Base-by-base conservation (phyloP, 2,113 vertebrate genomes). In the Callaeas wilsoni region DNA sequence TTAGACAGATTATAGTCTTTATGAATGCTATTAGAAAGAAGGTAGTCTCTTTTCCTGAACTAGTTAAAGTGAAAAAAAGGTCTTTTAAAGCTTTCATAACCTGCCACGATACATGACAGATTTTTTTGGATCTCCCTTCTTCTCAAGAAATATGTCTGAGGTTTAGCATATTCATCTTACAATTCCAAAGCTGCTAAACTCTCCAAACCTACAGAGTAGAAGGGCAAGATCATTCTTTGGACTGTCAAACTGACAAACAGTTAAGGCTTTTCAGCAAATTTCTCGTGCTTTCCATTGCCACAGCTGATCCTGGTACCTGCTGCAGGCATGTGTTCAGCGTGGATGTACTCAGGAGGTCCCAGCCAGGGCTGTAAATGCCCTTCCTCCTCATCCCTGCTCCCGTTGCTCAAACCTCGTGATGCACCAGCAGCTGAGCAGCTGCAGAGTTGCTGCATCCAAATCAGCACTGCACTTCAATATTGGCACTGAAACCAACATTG, bases 321-420 rank as follows among this genome's bases (percentile, higher is more conserved):
- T 84, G 69, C 64, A 77, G 25, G 12, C 18, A 0, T 1, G 1
- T 2, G 7, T 10, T 74, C 73, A 59, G 26, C 37, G 2, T 0
- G 35, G 41, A 8, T 26, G 15, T 0, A 1, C 9, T 32, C 32
- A 15, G 80, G 49, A 47, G 73, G 35, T 13, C 26, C 5, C 53
- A 30, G 4, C 0, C 14, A 18, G n/a, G 41, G 53, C 33, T 60
- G 4, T 1, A 19, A 32, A 25, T 16, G 53, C 49, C 30, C 15
- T n/a, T 57, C 29, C 68, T 73, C 56, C 53, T 32, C 42, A 23
- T 3, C 52, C 49, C 50, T 30, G 21, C 33, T 50, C 32, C 11
- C 32, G 1, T 1, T 53, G 57, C 57, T 46, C 82, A 27, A 52
- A 10, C 35, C 63, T 3, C 1, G 16, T 1, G 16, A 35, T 10